Conservation (phyloP, 64 coral and sea anemone genomes). For the Anthopleura sola region DNA sequence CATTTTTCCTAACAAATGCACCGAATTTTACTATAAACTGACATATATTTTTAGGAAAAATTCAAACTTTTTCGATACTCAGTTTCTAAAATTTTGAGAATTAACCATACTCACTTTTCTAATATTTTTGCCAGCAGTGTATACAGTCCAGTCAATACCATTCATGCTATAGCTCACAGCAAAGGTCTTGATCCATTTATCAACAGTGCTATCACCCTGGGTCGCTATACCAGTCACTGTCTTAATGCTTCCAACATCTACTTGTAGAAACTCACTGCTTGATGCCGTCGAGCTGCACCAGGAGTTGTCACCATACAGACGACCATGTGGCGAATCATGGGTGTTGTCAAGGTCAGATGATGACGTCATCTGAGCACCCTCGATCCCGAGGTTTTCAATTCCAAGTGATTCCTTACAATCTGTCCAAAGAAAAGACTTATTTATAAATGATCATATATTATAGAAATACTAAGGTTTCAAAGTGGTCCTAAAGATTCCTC, state of each 20-base stretch:
- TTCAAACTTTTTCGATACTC: too few species aligned
- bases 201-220: slow-evolving; percentile 34
- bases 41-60: too few species aligned
- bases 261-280: slow-evolving; percentile 29
- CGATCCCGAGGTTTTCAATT: not conserved
- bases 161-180: slow-evolving; percentile 14
- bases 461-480: not conserved
- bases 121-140: not conserved
- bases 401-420: slow-evolving; percentile 4
- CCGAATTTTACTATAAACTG: too few species aligned
- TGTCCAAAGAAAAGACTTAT: not conserved
- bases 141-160: slow-evolving; percentile 4
- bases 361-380: not conserved
- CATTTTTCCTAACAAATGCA: too few species aligned
- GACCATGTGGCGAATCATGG: not conserved
- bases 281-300: slow-evolving; percentile 19
- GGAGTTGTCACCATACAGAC: slow-evolving; percentile 8
- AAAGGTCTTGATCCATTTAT: slow-evolving; percentile 48
- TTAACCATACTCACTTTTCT: not conserved
- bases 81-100: not conserved
- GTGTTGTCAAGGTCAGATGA: slow-evolving; percentile 11
- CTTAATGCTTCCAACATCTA: slow-evolving; percentile 18
- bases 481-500: not conserved
- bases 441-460: not conserved
- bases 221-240: slow-evolving; percentile 49